Evolutionary conservation across 2,113 vertebrate genomes (phyloP).

Genomic region (Hippolais icterina): DNA sequence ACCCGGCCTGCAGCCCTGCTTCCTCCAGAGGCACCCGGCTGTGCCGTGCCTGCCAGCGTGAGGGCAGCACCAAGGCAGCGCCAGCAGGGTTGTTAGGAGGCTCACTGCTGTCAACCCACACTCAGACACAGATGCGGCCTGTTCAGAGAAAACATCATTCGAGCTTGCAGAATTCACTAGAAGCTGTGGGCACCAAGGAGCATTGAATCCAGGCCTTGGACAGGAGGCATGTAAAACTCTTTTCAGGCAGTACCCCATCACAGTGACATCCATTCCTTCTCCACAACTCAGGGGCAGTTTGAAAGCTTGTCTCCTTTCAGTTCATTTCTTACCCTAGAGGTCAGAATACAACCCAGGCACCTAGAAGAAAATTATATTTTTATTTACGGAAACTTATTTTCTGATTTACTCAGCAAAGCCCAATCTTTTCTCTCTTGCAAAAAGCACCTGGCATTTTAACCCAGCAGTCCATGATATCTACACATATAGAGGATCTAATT

Average conservation of each 20-base stretch:
- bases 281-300: background rate
- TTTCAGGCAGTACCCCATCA: background rate
- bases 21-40: fast-evolving
- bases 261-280: background rate
- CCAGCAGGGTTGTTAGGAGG: background rate
- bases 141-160: background rate
- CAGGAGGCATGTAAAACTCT: background rate
- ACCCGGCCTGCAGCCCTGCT: background rate
- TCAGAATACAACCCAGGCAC: background rate
- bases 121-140: background rate
- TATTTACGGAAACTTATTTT: background rate
- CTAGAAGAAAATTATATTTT: background rate
- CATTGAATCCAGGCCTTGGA: background rate
- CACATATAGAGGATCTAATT: background rate
- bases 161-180: background rate
- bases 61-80: background rate
- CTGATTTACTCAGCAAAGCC: background rate
- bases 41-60: fast-evolving
- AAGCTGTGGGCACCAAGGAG: background rate
- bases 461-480: background rate
- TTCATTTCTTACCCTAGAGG: background rate
- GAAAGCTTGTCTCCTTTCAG: background rate
- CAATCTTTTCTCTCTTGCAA: background rate
- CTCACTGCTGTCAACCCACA: background rate
- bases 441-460: background rate